These are phyloP conservation scores for Crossocerus cetratus DNA, from an alignment of 2,888 invertebrate genomes.

Conservation along the genomic window DNA sequence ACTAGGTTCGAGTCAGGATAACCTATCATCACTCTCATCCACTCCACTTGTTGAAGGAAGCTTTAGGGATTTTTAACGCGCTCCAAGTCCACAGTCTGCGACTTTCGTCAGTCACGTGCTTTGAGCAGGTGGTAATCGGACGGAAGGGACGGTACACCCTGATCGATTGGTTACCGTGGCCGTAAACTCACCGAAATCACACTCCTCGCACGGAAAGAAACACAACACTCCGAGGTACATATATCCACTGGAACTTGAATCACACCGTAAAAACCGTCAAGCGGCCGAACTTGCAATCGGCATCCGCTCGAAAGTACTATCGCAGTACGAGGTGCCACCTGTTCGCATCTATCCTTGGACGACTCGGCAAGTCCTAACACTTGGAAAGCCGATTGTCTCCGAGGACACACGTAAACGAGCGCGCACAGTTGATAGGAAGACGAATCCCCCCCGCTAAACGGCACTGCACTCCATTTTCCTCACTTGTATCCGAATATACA, in stretches of 20 bases:
- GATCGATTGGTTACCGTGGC: conserved; percentile 23
- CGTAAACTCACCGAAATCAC: conserved; percentile 7
- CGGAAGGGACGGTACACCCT: conserved; percentile 37
- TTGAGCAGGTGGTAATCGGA: conserved; percentile 26
- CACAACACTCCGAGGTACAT: conserved; percentile 6
- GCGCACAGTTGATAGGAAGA: background rate
- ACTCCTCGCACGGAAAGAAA: conserved; percentile 16
- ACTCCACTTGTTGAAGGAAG: too few relatives aligned
- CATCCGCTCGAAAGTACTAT: background rate
- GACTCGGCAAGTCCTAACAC: background rate
- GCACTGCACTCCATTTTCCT: background rate
- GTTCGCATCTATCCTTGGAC: conserved; percentile 34
- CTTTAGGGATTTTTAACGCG: too few relatives aligned
- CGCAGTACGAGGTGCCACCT: conserved; percentile 26
- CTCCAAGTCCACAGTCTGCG: too few relatives aligned
- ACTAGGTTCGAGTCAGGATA: too few relatives aligned
- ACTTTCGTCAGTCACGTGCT: conserved; percentile 29
- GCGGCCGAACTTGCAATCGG: background rate
- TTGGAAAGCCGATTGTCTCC: background rate
- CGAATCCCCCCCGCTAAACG: background rate
- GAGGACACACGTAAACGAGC: background rate
- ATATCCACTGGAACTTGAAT: background rate
- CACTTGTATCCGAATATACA: background rate
- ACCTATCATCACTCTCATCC: too few relatives aligned
- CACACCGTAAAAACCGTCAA: background rate